A percentile compares a stretch with the other conserved stretches of the same genome.
These are phyloP conservation scores for Apis laboriosa DNA, from an alignment of 1,140 invertebrate genomes.

Conservation along the genomic window DNA sequence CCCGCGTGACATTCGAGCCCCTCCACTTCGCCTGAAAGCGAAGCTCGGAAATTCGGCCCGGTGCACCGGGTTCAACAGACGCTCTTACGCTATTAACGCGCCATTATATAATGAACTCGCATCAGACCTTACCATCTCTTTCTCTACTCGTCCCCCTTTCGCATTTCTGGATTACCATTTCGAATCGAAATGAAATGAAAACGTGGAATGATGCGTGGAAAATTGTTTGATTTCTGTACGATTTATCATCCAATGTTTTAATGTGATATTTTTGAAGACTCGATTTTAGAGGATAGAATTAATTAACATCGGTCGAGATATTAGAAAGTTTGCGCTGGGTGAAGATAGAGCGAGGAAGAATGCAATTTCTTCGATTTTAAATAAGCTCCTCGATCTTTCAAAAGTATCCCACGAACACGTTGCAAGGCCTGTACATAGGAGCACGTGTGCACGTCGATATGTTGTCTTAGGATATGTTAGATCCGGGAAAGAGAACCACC, in stretches of 20 bases:
- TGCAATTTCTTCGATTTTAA: too few relatives aligned
- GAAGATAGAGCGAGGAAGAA: too few relatives aligned
- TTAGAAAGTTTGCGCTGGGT: too few relatives aligned
- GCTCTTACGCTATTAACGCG: constrained; percentile 19
- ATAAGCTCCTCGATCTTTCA: too few relatives aligned
- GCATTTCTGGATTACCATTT: constrained; percentile 22
- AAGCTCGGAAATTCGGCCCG: constrained; percentile 38
- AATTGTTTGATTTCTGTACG: too few relatives aligned
- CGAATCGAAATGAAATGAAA: constrained; percentile 10
- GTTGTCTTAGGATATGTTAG: constrained; percentile 24
- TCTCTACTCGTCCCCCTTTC: too few relatives aligned
- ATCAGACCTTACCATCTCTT: not conserved
- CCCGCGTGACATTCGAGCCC: constrained; percentile 42
- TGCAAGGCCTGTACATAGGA: too few relatives aligned
- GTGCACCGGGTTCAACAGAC: not conserved
- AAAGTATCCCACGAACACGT: not conserved
- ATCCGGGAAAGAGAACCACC: not conserved
- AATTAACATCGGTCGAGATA: too few relatives aligned
- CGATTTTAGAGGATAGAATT: too few relatives aligned
- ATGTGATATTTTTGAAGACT: too few relatives aligned
- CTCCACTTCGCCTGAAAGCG: constrained; percentile 17
- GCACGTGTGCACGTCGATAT: not conserved
- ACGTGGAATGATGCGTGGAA: not conserved
- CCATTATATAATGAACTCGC: constrained; percentile 33
- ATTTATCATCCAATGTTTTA: too few relatives aligned